A percentile compares a stretch with the other conserved stretches of the same genome.
phyloP scores from a whole-genome alignment of 2,888 invertebrate species.

The Phyllotreta striolata region DNA sequence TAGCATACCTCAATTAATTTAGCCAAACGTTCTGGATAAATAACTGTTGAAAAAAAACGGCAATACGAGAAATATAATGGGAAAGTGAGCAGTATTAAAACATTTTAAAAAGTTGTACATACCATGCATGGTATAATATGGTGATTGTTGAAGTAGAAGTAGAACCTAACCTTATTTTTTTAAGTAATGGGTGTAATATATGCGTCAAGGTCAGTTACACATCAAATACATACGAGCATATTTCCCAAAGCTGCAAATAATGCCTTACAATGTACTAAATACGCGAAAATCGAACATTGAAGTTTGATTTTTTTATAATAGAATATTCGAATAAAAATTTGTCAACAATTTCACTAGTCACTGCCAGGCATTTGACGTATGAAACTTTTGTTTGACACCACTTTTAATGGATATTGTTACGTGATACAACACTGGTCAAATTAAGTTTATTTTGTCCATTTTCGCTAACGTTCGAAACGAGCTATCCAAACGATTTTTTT shows the following conservation, averaged over 20 bases:
- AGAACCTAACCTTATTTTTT: conserved; percentile 60
- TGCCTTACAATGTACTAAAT: conserved; percentile 11
- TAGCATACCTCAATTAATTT: conserved; percentile 20
- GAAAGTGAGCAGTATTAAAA: conserved; percentile 41
- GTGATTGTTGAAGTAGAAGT: conserved; percentile 55
- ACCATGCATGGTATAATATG: conserved; percentile 60
- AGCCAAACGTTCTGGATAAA: conserved; percentile 27
- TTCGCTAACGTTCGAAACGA: conserved; percentile 10
- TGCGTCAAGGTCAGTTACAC: conserved; percentile 60
- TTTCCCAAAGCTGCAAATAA: conserved; percentile 18
- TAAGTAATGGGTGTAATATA: conserved; percentile 61
- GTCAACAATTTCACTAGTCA: conserved; percentile 46
- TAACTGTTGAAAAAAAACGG: conserved; percentile 20
- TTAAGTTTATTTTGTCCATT: conserved; percentile 25
- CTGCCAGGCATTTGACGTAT: conserved; percentile 45
- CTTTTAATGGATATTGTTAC: conserved; percentile 43
- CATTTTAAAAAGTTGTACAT: conserved; percentile 52
- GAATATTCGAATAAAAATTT: conserved; percentile 34
- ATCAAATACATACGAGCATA: conserved; percentile 39
- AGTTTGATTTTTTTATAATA: conserved; percentile 19
- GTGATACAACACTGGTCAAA: conserved; percentile 45
- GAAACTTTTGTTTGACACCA: conserved; percentile 46
- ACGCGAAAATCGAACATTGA: conserved; percentile 20
- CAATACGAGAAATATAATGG: conserved; percentile 36
- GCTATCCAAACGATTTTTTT: background rate